Evolutionary conservation across 2,797 vertebrate genomes (phyloP).

Genomic region (Pitangus sulphuratus): DNA sequence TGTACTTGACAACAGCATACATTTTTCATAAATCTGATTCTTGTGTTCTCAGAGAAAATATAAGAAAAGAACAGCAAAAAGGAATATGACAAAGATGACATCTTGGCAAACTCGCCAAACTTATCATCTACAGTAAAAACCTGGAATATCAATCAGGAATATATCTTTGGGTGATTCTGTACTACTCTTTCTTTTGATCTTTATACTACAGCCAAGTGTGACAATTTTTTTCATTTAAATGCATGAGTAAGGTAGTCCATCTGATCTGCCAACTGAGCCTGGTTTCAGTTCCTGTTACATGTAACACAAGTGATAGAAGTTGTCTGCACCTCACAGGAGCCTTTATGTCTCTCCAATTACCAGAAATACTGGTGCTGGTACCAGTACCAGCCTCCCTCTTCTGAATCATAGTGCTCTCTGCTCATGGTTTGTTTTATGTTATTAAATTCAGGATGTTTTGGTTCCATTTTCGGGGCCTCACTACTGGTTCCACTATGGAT

Average conservation of each 20-base stretch:
- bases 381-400: not conserved
- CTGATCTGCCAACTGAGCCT: not conserved
- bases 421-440: not conserved
- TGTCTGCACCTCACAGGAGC: not conserved
- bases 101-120: slow-evolving; percentile 35
- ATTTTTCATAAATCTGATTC: slow-evolving; percentile 73
- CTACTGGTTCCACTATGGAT: not conserved
- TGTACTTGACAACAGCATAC: slow-evolving; percentile 71
- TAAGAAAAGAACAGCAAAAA: slow-evolving; percentile 59
- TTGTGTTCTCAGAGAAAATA: slow-evolving; percentile 62
- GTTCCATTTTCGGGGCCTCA: not conserved
- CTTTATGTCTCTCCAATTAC: not conserved
- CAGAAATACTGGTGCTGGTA: not conserved
- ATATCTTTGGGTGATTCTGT: slow-evolving; percentile 3
- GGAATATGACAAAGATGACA: slow-evolving; percentile 57
- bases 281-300: not conserved
- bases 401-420: not conserved
- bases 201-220: not conserved
- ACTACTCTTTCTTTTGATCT: not conserved
- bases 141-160: not conserved
- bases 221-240: not conserved
- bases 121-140: slow-evolving; percentile 16
- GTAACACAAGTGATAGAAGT: not conserved
- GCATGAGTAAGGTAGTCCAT: not conserved
- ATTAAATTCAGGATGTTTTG: not conserved